Evolutionary conservation across 1,140 invertebrate species (phyloP).

Genomic region (Neodiprion lecontei): DNA sequence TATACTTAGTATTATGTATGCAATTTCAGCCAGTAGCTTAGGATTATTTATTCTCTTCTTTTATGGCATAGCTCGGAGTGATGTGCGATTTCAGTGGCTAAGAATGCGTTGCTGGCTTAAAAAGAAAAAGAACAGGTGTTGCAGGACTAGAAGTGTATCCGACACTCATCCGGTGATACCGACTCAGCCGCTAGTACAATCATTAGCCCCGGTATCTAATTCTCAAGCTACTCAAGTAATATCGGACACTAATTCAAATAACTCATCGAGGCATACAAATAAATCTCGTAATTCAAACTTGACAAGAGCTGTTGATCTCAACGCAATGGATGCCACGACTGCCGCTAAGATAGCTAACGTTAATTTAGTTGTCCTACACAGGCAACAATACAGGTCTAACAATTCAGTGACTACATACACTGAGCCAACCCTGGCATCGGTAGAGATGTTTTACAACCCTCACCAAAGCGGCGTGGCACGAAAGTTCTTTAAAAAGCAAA

Average conservation of each 20-base stretch:
- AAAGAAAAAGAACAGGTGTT: constrained; percentile 67
- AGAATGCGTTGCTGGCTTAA: constrained; percentile 68
- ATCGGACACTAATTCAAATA: constrained; percentile 54
- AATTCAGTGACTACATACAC: constrained; percentile 75
- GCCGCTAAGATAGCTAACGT: constrained; percentile 62
- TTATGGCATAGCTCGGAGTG: constrained; percentile 83
- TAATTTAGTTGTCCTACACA: constrained; percentile 72
- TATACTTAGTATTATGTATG: constrained; percentile 80
- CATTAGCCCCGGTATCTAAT: constrained; percentile 44
- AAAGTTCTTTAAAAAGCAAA: constrained; percentile 90
- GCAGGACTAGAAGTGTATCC: constrained; percentile 70
- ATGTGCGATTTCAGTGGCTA: constrained; percentile 79
- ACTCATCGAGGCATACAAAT: constrained; percentile 51
- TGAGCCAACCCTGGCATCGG: constrained; percentile 65
- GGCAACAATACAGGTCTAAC: constrained; percentile 73
- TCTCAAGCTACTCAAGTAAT: constrained; percentile 55
- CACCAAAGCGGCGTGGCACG: constrained; percentile 90
- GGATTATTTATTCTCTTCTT: constrained; percentile 87
- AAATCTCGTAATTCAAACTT: constrained; percentile 46
- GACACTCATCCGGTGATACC: constrained; percentile 68
- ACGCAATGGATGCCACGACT: constrained; percentile 46
- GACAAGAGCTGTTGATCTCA: constrained; percentile 37
- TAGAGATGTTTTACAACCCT: constrained; percentile 90
- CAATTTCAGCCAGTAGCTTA: constrained; percentile 72
- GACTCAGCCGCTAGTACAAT: constrained; percentile 56